Conservation (phyloP, 2,797 vertebrate genomes). For the Champsocephalus gunnari region DNA sequence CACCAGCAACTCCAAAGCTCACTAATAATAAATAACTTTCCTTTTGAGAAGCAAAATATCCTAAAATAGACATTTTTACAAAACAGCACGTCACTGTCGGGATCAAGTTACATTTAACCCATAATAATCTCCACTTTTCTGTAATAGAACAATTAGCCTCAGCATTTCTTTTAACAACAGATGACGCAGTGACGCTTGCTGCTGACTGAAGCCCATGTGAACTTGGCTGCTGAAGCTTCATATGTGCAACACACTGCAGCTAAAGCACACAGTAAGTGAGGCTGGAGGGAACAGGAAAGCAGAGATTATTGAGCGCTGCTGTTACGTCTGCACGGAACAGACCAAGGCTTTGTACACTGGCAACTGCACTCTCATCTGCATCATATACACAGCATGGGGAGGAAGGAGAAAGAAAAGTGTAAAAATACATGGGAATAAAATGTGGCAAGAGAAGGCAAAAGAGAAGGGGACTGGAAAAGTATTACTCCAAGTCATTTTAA, state of each 20-base stretch:
- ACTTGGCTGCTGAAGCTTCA: constrained; percentile 17
- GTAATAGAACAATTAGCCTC: constrained; percentile 12
- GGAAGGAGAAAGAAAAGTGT: constrained; percentile 19
- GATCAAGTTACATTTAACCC: constrained; percentile 11
- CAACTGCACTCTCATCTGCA: constrained; percentile 55
- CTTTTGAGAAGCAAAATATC: constrained; percentile 3
- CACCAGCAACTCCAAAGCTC: background rate
- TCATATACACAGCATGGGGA: constrained; percentile 39
- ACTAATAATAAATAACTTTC: background rate
- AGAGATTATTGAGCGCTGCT: constrained; percentile 68
- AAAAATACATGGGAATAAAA: constrained; percentile 39
- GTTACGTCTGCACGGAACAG: constrained; percentile 67
- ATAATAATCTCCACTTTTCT: background rate
- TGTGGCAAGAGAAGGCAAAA: constrained; percentile 28
- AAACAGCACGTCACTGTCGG: background rate
- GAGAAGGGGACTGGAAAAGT: constrained; percentile 54
- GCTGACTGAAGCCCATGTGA: constrained; percentile 5
- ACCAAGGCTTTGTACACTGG: constrained; percentile 66
- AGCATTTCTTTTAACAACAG: constrained; percentile 24
- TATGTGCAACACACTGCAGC: constrained; percentile 49
- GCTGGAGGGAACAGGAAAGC: constrained; percentile 63
- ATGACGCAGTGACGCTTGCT: constrained; percentile 27
- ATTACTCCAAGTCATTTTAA: constrained; percentile 53
- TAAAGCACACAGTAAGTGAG: constrained; percentile 64
- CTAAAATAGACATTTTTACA: constrained; percentile 22